Conservation (phyloP, 1,140 invertebrate species). For the Mercenaria mercenaria region DNA sequence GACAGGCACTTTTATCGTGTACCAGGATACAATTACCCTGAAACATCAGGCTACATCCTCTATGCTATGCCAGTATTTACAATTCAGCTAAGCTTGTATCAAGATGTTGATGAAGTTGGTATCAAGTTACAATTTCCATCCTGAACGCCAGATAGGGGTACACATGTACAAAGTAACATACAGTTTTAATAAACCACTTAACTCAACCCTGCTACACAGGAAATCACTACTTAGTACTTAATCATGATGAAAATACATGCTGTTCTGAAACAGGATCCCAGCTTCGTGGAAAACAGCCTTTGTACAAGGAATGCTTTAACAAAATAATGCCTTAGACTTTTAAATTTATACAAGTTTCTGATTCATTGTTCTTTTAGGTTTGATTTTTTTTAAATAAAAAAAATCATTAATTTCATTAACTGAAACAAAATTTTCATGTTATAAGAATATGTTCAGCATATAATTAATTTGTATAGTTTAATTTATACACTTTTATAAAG, state of each 20-base stretch:
- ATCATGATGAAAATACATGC: conserved; percentile 18
- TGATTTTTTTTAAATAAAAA: too few species aligned
- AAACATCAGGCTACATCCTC: not conserved
- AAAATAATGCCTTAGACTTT: too few species aligned
- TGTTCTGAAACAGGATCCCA: not conserved
- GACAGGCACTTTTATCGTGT: not conserved
- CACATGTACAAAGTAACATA: conserved; percentile 22
- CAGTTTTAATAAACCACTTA: conserved; percentile 1
- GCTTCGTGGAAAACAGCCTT: not conserved
- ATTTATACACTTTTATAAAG: too few species aligned
- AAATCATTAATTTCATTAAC: too few species aligned
- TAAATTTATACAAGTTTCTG: too few species aligned
- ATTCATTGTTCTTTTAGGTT: too few species aligned
- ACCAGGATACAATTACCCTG: not conserved
- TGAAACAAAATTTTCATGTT: too few species aligned
- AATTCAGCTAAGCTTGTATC: not conserved
- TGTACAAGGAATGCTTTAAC: too few species aligned
- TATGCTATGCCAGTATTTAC: not conserved
- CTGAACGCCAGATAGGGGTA: conserved; percentile 25
- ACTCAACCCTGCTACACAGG: conserved; percentile 9
- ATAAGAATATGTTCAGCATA: too few species aligned
- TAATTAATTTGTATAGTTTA: too few species aligned
- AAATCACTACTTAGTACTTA: conserved; percentile 33
- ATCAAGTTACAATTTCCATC: conserved; percentile 33
- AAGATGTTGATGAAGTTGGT: not conserved